Evolutionary conservation across 2,113 vertebrate genomes (phyloP).

Genomic region (Camelus dromedarius): DNA sequence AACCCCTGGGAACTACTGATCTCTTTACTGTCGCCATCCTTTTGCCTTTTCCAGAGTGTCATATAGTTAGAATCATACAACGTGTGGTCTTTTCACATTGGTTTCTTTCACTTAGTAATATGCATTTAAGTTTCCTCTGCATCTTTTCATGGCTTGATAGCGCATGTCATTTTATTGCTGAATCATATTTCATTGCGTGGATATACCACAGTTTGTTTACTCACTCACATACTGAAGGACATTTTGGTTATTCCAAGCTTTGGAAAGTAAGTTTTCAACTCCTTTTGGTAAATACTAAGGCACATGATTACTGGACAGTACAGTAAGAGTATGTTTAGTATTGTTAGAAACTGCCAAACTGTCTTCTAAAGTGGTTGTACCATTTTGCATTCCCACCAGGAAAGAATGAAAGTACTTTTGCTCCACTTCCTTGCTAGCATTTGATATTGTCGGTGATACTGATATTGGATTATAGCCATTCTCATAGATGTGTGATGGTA

Average conservation of each 20-base stretch:
- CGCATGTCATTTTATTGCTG: background rate
- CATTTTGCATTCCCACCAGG: slow-evolving; percentile 16
- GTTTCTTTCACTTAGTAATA: background rate
- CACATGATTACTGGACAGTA: background rate
- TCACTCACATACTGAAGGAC: background rate
- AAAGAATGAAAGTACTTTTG: background rate
- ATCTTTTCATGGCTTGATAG: slow-evolving; percentile 5
- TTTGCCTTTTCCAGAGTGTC: background rate
- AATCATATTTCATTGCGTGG: background rate
- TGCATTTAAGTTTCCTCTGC: background rate
- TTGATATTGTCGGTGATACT: background rate
- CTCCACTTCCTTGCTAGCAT: background rate
- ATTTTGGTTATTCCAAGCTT: slow-evolving; percentile 31
- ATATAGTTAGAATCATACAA: background rate
- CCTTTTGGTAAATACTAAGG: background rate
- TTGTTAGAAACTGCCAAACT: slow-evolving; percentile 27
- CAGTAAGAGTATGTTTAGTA: slow-evolving; percentile 23
- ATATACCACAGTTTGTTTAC: slow-evolving; percentile 20
- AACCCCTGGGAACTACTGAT: background rate
- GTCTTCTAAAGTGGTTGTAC: slow-evolving; percentile 15
- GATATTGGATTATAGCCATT: background rate
- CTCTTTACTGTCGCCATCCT: background rate
- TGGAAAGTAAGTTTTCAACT: background rate
- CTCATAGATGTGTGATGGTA: background rate
- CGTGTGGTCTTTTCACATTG: background rate